These are phyloP conservation scores for Chaitophorus viminalis DNA, from an alignment of 2,888 invertebrate genomes.

Conservation along the genomic window DNA sequence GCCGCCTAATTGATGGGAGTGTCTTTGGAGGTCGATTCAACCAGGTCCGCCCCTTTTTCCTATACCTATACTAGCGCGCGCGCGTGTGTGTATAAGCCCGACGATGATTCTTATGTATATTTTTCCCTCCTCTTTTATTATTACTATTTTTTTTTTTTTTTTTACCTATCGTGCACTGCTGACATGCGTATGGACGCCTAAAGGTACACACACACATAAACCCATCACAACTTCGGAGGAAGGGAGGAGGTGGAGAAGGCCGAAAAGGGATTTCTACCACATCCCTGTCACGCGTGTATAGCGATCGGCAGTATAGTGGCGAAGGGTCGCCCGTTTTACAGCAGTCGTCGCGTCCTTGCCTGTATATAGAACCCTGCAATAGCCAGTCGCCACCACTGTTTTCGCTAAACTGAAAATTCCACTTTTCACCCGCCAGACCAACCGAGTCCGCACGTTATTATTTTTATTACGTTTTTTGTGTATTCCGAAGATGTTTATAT, in stretches of 20 bases:
- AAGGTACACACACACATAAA: not conserved
- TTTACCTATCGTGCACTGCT: not conserved
- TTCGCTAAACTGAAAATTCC: too few relatives aligned
- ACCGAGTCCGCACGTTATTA: too few relatives aligned
- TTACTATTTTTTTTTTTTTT: not conserved
- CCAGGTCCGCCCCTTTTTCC: not conserved
- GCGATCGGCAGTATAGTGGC: too few relatives aligned
- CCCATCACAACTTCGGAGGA: not conserved
- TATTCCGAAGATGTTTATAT: too few relatives aligned
- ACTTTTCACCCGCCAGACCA: too few relatives aligned
- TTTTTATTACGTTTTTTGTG: too few relatives aligned
- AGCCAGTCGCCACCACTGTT: too few relatives aligned
- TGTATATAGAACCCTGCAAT: too few relatives aligned
- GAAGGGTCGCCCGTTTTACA: too few relatives aligned
- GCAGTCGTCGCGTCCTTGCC: too few relatives aligned
- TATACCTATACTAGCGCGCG: not conserved
- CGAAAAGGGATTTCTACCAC: too few relatives aligned
- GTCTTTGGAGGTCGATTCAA: slow-evolving; percentile 21
- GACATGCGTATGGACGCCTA: not conserved
- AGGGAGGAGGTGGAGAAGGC: not conserved
- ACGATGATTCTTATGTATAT: not conserved
- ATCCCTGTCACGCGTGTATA: too few relatives aligned
- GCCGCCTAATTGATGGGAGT: slow-evolving; percentile 21
- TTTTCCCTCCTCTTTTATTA: not conserved
- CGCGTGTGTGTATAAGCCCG: not conserved